Evolutionary conservation across 2,113 vertebrate genomes (phyloP).

Genomic region (Proterorhinus semilunaris): DNA sequence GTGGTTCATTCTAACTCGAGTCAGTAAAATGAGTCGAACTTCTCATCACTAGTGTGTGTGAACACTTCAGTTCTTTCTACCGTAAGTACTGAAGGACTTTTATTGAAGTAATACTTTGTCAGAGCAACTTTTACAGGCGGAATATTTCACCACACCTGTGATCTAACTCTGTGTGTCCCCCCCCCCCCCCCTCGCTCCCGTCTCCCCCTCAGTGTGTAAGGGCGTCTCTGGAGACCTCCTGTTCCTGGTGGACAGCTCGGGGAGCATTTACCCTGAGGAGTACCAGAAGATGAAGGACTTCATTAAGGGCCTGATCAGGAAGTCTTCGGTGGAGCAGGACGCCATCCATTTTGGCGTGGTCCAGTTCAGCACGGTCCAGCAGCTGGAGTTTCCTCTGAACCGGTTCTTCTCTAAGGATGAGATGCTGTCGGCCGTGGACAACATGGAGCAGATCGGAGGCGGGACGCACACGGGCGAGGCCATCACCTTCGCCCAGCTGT

Average conservation of each 20-base stretch:
- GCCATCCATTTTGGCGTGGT: conserved; percentile 79
- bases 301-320: conserved; percentile 71
- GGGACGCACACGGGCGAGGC: conserved; percentile 77
- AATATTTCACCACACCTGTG: no score
- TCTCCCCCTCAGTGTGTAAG: conserved; percentile 75
- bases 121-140: no score
- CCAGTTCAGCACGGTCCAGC: conserved; percentile 75
- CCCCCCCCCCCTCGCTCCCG: not conserved
- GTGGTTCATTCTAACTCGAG: no score
- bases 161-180: no score
- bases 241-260: conserved; percentile 84
- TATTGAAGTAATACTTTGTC: no score
- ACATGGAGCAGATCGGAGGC: conserved; percentile 67
- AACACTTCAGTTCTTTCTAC: no score
- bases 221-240: conserved; percentile 78
- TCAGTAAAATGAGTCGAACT: no score
- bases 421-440: conserved; percentile 56
- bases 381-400: conserved; percentile 74
- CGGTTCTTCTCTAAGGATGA: conserved; percentile 42
- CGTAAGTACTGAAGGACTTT: no score
- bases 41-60: no score
- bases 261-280: conserved; percentile 70
- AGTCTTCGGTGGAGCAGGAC: conserved; percentile 60
- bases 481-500: conserved; percentile 64
- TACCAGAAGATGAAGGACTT: conserved; percentile 83